These are phyloP conservation scores for Quadroppia sp. DNA, from an alignment of 2,888 invertebrate species.

Conservation along the genomic window DNA sequence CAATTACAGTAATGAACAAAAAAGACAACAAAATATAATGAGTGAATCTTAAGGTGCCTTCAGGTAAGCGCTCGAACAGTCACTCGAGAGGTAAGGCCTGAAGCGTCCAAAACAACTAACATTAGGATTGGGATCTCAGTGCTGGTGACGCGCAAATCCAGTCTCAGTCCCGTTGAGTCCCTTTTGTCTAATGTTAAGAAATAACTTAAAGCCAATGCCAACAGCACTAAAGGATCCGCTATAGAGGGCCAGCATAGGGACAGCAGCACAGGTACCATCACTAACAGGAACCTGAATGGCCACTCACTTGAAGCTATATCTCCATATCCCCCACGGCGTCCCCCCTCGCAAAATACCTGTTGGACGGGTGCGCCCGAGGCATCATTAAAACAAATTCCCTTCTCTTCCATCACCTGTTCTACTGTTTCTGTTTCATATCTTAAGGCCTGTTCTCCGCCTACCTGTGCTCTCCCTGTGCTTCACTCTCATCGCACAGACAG, in stretches of 20 bases:
- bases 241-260: background rate
- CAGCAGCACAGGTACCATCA: slow-evolving; percentile 20
- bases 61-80: too few relatives aligned
- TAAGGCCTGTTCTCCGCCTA: slow-evolving; percentile 14
- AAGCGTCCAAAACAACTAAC: slow-evolving; percentile 27
- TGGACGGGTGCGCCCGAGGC: slow-evolving; percentile 16
- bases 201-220: slow-evolving; percentile 31
- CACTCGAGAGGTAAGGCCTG: slow-evolving; percentile 14
- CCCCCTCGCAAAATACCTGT: slow-evolving; percentile 27
- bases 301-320: slow-evolving; percentile 6
- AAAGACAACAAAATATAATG: slow-evolving; percentile 16
- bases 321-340: slow-evolving; percentile 6
- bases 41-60: slow-evolving; percentile 27
- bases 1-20: background rate
- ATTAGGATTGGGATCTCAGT: background rate
- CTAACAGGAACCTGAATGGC: slow-evolving; percentile 34
- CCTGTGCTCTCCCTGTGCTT: background rate
- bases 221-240: slow-evolving; percentile 29
- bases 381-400: slow-evolving; percentile 26
- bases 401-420: slow-evolving; percentile 27
- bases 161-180: slow-evolving; percentile 16
- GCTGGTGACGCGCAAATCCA: slow-evolving; percentile 26
- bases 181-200: slow-evolving; percentile 26
- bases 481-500: slow-evolving; percentile 5
- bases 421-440: slow-evolving; percentile 27